These are phyloP conservation scores for Chymomyza amoena DNA, from an alignment of 2,888 invertebrate species.

Conservation along the genomic window DNA sequence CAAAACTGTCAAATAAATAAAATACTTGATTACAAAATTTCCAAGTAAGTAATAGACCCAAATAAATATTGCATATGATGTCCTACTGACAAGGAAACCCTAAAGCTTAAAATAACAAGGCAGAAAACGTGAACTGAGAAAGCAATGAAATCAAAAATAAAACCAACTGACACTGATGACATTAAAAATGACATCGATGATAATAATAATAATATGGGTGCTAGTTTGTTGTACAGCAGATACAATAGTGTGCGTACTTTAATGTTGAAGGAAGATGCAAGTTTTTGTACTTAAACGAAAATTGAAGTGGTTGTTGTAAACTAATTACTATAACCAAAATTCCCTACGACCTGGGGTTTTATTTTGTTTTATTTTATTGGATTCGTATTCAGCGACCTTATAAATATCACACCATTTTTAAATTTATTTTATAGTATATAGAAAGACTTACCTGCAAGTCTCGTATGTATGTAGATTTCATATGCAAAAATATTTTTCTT, in stretches of 20 bases:
- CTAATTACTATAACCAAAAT: too few relatives aligned
- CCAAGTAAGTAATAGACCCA: background rate
- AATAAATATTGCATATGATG: slow-evolving; percentile 59
- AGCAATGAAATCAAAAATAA: background rate
- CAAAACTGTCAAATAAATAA: slow-evolving; percentile 47
- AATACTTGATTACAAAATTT: slow-evolving; percentile 55
- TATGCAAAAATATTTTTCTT: background rate
- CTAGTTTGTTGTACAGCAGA: too few relatives aligned
- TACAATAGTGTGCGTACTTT: too few relatives aligned
- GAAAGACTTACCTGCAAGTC: background rate
- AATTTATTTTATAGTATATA: too few relatives aligned
- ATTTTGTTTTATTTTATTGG: too few relatives aligned
- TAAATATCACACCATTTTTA: too few relatives aligned
- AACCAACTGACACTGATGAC: slow-evolving; percentile 58
- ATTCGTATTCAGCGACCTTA: too few relatives aligned
- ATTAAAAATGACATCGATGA: slow-evolving; percentile 60
- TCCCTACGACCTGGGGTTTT: too few relatives aligned
- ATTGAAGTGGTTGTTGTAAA: too few relatives aligned
- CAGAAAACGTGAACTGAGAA: background rate
- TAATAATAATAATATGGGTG: slow-evolving; percentile 20
- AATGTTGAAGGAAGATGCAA: too few relatives aligned
- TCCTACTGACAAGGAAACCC: slow-evolving; percentile 2
- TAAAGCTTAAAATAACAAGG: background rate
- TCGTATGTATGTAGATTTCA: background rate
- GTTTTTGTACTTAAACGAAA: too few relatives aligned